A percentile compares a stretch with the other conserved stretches of the same genome.
Conservation (phyloP, 2,797 vertebrate species). For the Phrynocephalus forsythii region DNA sequence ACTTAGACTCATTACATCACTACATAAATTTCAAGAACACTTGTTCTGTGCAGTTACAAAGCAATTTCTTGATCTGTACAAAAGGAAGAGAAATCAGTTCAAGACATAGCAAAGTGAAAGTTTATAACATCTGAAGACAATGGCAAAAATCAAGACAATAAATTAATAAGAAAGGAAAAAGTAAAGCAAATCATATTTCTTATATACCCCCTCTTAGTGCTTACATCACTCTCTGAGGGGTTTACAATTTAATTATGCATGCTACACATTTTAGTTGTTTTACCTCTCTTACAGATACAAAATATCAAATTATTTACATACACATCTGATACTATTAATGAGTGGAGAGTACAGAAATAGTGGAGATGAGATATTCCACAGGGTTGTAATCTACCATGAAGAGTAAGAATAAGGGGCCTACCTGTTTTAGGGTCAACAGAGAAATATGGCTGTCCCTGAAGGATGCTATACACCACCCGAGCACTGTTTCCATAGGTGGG, state of each 20-base stretch:
- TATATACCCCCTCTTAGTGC: too few species aligned
- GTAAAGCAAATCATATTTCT: too few species aligned
- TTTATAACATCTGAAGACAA: not conserved
- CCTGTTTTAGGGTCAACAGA: conserved; percentile 99
- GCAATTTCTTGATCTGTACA: too few species aligned
- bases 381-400: not conserved
- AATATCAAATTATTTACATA: not conserved
- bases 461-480: conserved; percentile 96
- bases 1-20: not conserved
- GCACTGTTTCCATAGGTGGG: conserved; percentile 98
- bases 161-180: not conserved
- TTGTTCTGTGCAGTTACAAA: not conserved
- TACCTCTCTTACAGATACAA: not conserved
- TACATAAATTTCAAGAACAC: not conserved
- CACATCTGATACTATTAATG: not conserved
- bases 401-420: conserved; percentile 55
- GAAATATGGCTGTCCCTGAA: conserved; percentile 98
- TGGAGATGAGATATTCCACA: not conserved
- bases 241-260: too few species aligned
- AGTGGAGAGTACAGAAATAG: not conserved
- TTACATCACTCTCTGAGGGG: too few species aligned
- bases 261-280: too few species aligned
- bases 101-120: not conserved
- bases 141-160: not conserved
- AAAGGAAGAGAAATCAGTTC: too few species aligned